Evolutionary conservation across 2,888 invertebrate genomes (phyloP).

Genomic region (Choristoneura rosaceana): DNA sequence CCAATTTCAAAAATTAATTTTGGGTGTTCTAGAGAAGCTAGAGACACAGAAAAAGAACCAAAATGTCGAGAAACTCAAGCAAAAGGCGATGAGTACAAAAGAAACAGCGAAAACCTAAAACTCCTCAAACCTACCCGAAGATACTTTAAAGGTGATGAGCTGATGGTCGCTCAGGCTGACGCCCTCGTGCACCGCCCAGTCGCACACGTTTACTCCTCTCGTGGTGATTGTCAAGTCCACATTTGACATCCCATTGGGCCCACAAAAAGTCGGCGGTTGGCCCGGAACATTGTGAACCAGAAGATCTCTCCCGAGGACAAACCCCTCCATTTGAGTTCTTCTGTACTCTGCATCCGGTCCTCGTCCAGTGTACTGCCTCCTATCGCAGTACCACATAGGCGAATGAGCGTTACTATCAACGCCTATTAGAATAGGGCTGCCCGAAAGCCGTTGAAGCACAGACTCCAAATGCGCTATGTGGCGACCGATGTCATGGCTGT

Average conservation of each 20-base stretch:
- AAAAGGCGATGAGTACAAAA: no score
- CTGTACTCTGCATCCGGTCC: constrained; percentile 39
- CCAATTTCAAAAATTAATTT: no score
- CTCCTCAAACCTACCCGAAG: not conserved
- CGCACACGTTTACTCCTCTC: not conserved
- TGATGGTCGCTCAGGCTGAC: constrained; percentile 47
- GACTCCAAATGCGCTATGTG: constrained; percentile 39
- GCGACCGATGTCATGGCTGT: constrained; percentile 19
- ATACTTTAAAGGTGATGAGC: constrained; percentile 37
- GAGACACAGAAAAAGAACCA: no score
- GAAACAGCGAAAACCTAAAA: no score
- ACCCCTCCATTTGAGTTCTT: constrained; percentile 38
- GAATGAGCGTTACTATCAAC: constrained; percentile 51
- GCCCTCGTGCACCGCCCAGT: constrained; percentile 33
- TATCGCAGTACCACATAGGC: constrained; percentile 45
- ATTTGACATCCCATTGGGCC: constrained; percentile 37
- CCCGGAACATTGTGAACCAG: constrained; percentile 35
- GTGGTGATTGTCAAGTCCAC: constrained; percentile 32
- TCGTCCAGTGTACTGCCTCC: constrained; percentile 35
- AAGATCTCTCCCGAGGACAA: constrained; percentile 35
- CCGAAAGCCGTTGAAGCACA: constrained; percentile 36
- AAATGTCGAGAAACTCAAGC: no score
- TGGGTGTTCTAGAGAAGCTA: no score
- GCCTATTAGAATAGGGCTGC: constrained; percentile 37
- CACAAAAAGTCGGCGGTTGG: constrained; percentile 40